Base-by-base conservation (phyloP, 1,140 invertebrate genomes). In the Hyphantria cunea region DNA sequence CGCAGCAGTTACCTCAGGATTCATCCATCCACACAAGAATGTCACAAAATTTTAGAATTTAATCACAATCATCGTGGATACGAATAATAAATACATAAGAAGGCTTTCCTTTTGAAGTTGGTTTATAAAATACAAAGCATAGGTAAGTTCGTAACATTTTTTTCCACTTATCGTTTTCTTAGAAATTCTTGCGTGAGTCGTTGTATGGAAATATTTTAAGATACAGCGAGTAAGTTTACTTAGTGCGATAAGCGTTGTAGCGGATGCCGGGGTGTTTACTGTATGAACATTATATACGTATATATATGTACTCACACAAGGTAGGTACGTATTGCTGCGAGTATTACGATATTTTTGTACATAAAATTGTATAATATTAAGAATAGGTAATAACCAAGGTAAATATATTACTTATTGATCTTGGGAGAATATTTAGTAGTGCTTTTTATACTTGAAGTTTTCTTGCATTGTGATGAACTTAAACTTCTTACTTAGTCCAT, bases 201-300 rank as follows among this genome's bases (percentile, higher is more conserved):
- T 64, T 73, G 70, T 82, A 86, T 84, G 84, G 86, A 87, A 88
- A 89, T 89, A 87, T 86, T 89, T 82, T 80, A 76, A 87, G 86
- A 87, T 87, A 89, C 76, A 74, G 62, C 70, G 70, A 58, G 54
- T 73, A 52, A 77, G 86, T 89, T 89, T 87, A 75, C 69, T 76
- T 71, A 83, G 70, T 56, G 68, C 86, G 86, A 89, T 89, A 89
- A 89, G 81, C 77, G 68, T 70, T 65, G 80, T 78, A 75, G 75
- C 84, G 82, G 84, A 88, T 88, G 82, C 76, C 65, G 54, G 52
- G 25, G 17, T 87, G 82, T 87, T 84, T 84, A 42, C 62, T 56
- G 55, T 56, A 42, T 62, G 41, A 45, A 47, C 17, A 12, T 47
- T 15, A 41, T 51, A 51, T 53, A 64, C 47, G 15, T 50, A 59